Base-by-base conservation (phyloP, 2,888 invertebrate genomes). In the Hypsopygia costalis region DNA sequence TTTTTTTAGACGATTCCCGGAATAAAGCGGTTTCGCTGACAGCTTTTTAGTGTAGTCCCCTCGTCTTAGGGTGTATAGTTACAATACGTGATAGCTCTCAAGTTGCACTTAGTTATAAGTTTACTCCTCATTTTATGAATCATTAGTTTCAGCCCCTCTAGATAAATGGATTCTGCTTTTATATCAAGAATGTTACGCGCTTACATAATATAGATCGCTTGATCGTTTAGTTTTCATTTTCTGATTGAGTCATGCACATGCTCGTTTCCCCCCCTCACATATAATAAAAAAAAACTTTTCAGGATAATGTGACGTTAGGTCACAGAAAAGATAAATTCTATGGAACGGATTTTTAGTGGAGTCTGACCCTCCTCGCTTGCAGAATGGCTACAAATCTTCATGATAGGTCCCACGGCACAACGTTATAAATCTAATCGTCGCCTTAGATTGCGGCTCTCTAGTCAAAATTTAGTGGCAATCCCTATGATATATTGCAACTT, bases 381-480 rank as follows among this genome's bases (percentile, higher is more conserved):
- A 55, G 54, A 64, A 44, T 44, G 51, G 64, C 67, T 64, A 71
- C 69, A 65, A 63, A 66, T 66, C 56, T 58, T 38, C 37, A 36
- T 41, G 62, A 66, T 56, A 46, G 45, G 49, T 54, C 55, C 51
- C 60, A 52, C 47, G 35, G 34, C 40, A 31, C 41, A 37, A 36
- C 50, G 54, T 53, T 50, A 71, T 80, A 73, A 74, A 77, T 77
- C 69, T 67, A 48, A 47, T 59, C 58, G 58, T 59, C 62, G 63
- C 64, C 59, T 59, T 62, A 56, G 51, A 59, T 51, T 68, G 58
- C 43, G 46, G 53, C 50, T 48, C 50, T 55, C 49, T 52, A 60
- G 55, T 58, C 57, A 59, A 61, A 63, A 62, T 60, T 58, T 58
- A 57, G 51, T 58, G 55, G 50, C 49, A 51, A 48, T 43, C 16